Evolutionary conservation across 2,797 vertebrate genomes (phyloP), one percentile per base, ranked within the genome.

Genomic region (Bothrops alternatus): DNA sequence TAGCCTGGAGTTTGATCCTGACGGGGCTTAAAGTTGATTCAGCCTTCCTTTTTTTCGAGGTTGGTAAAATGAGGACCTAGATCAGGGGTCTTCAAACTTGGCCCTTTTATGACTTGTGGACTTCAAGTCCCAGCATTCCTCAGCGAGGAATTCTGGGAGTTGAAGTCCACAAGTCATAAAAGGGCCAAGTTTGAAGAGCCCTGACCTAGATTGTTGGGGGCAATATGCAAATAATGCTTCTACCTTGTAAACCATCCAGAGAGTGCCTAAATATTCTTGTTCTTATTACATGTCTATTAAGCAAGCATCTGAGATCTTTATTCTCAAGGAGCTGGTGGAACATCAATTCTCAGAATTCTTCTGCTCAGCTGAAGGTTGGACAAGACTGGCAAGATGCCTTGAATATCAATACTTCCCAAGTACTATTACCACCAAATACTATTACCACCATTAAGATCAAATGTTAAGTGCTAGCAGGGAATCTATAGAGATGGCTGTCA

Each of bases 381-480:
- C 93, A 91, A 4, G 26, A 20, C 91, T 82, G 69, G 85, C 47
- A 50, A 95, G 47, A 90, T 91, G 89, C 50, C 73, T 58, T 89
- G 93, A 89, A 86, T 93, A 69, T 23, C 4, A 0, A 87, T 93
- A 92, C 95, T 95, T 96, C 90, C 56, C 89, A 56, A 32, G 8
- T 11, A 37, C 16, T 47, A 69, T 65, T 28, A 58, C 88, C 91
- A 90, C 95, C 96, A 95, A 96, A 91, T 32, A 56, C 91, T 53
- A 53, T 53, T 53, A 53, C 50, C 8, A 53, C 50, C 8, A 53
- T 37, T 14, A 6, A 60, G 96, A 93, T 89, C 94, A 95, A 95
- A 93, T 95, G 93, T 95, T 94, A 97, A 94, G 57, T 94, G 91
- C 92, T 96, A 95, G 93, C 91, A 92, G 92, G 93, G 94, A 95